phyloP scores from a whole-genome alignment of 2,113 vertebrate genomes.

The Circaetus gallicus region DNA sequence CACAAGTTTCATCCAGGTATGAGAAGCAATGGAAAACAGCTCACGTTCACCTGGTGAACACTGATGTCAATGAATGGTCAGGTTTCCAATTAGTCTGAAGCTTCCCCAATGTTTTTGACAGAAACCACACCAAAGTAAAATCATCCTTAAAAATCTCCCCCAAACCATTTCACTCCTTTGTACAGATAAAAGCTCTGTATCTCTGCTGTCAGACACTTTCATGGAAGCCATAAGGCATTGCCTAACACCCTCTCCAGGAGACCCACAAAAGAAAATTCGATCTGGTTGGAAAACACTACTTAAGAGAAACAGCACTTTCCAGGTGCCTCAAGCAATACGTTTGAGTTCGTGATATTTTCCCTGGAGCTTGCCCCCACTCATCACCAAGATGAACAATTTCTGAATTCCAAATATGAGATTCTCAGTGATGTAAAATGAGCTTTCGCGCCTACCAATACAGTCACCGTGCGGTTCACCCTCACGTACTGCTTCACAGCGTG shows the following conservation, averaged over 20 bases:
- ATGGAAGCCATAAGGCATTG: neutral
- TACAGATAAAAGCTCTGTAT: neutral
- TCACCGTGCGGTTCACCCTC: neutral
- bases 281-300: slow-evolving; percentile 2
- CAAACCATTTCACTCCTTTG: neutral
- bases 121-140: neutral
- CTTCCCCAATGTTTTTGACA: neutral
- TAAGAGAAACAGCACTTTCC: neutral
- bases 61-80: neutral
- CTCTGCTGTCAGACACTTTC: neutral
- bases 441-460: neutral
- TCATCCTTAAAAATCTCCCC: neutral
- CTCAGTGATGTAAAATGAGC: neutral
- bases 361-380: neutral
- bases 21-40: neutral
- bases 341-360: neutral
- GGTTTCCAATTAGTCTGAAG: neutral
- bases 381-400: slow-evolving; percentile 29
- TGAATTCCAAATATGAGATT: neutral
- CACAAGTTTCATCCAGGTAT: neutral
- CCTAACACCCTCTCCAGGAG: slow-evolving; percentile 1
- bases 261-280: neutral
- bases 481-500: neutral
- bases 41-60: neutral
- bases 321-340: neutral